Base-by-base conservation (phyloP, 1,140 invertebrate genomes). In the Drosophila trapezifrons region DNA sequence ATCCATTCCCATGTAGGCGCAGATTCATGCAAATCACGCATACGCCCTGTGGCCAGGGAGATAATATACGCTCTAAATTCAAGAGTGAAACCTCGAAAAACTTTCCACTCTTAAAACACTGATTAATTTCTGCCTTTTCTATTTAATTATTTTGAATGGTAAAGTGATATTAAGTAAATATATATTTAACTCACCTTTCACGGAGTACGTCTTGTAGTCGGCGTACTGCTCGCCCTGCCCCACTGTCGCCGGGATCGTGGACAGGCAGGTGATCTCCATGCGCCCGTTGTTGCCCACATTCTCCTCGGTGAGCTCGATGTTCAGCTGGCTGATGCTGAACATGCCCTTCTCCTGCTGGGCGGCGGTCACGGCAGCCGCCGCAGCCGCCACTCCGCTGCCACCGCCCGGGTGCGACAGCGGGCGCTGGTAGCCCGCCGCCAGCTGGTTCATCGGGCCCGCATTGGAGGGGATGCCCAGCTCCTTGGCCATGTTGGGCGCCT, bases 211-310 rank as follows among this genome's bases (percentile, higher is more conserved):
- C 82, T 94, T 94, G 37, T 94, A 92, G 90, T 96, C 95, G 22
- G 95, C 95, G 79, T 94, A 96, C 37, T 94, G 93, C 76, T 94
- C 94, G 12, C 93, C 93, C 51, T 93, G 90, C 20, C 92, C 94
- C 3, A 94, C 93, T 54, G 95, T 95, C 71, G 94, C 94, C 2
- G 95, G 96, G 86, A 96, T 96, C 40, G 96, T 96, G 56, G 95
- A 94, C 46, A 95, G 92, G 77, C 96, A 96, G 57, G 94, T 95
- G 59, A 96, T 94, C 65, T 95, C 94, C 47, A 96, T 93, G 49
- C 93, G 93, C 42, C 95, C 95, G 82, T 95, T 95, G n/a, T 94
- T 93, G 55, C 93, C 93, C 27, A 94, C 92, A 80, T 95, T 94
- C 59, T 95, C 92, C 35, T 93, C 94, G 0, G 94, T 94, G 64